Evolutionary conservation across 1,140 invertebrate species (phyloP).

Genomic region (Habropoda laboriosa): DNA sequence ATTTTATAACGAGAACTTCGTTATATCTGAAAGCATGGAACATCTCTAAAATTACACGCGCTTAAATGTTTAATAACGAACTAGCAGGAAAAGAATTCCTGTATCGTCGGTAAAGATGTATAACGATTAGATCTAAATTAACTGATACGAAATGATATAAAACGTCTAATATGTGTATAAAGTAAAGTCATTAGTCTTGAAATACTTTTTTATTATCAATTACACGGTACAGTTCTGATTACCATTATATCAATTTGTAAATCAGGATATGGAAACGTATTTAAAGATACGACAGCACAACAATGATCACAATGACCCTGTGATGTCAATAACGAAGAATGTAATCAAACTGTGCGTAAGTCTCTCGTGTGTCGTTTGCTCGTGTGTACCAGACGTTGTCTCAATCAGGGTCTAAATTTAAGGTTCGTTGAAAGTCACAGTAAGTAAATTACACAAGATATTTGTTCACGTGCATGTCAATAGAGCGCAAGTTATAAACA

Average conservation of each 20-base stretch:
- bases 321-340: slow-evolving; percentile 8
- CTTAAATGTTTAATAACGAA: background rate
- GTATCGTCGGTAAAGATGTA: background rate
- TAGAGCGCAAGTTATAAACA: background rate
- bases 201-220: background rate
- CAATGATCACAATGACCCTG: background rate
- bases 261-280: background rate
- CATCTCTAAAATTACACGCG: background rate
- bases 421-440: background rate
- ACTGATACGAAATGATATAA: background rate
- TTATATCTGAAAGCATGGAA: background rate
- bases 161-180: background rate
- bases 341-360: background rate
- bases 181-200: background rate
- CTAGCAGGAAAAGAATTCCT: too few relatives aligned
- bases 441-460: background rate
- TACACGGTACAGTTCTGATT: too few relatives aligned
- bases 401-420: background rate
- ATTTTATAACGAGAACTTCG: background rate
- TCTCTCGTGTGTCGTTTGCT: background rate
- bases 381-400: background rate
- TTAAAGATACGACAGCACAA: background rate
- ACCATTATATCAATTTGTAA: background rate
- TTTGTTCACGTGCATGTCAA: background rate
- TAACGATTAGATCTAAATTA: background rate